Evolutionary conservation across 2,113 vertebrate species (phyloP).

Genomic region (Ursus arctos): DNA sequence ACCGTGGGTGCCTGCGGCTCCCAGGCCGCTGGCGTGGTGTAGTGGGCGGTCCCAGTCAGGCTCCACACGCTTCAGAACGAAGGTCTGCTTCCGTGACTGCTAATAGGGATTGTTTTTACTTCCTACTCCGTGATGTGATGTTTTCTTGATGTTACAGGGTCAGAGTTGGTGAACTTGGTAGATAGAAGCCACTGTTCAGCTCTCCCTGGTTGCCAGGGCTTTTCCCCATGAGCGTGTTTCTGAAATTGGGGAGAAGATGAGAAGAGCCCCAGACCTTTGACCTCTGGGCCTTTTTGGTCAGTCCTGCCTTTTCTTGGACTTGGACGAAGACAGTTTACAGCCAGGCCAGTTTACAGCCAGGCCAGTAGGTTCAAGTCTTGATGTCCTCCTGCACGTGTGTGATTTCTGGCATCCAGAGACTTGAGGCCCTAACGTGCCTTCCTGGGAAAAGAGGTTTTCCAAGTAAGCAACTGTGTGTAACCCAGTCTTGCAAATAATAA

Average conservation of each 20-base stretch:
- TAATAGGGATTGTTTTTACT: background rate
- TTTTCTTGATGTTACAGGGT: background rate
- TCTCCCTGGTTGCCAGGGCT: background rate
- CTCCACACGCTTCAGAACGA: background rate
- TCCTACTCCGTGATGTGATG: rapidly evolving
- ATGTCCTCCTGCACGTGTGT: too few relatives aligned
- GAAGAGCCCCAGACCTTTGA: background rate
- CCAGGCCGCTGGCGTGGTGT: rapidly evolving
- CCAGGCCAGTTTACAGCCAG: too few relatives aligned
- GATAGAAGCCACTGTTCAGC: background rate
- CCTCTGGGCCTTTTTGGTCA: background rate
- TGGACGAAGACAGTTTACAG: too few relatives aligned
- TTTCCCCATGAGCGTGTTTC: background rate
- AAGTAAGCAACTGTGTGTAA: background rate
- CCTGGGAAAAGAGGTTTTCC: background rate
- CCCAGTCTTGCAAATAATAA: background rate
- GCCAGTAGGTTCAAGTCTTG: background rate
- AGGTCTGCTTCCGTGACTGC: background rate
- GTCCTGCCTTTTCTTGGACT: background rate
- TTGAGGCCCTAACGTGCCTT: background rate
- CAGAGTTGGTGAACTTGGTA: background rate
- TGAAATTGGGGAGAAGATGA: background rate
- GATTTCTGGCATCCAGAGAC: background rate
- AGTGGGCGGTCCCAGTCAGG: rapidly evolving
- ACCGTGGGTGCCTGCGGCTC: too few relatives aligned